Percentiles rank a stretch among this genome's conserved stretches.
These are phyloP conservation scores for Porites cylindrica DNA, from an alignment of 92 coral and sea anemone species.

Conservation along the genomic window DNA sequence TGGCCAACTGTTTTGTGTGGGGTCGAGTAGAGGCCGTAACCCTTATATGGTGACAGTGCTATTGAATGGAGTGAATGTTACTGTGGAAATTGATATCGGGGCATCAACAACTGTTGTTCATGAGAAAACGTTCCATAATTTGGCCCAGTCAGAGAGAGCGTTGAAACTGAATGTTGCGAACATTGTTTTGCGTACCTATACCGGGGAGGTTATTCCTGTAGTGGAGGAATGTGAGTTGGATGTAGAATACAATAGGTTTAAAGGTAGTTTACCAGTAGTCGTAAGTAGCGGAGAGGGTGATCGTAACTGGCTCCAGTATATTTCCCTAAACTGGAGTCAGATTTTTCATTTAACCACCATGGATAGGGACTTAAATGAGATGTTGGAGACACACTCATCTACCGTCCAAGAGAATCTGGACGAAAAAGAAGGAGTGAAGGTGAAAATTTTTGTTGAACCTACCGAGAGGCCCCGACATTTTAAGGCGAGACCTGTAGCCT, in stretches of 20 bases:
- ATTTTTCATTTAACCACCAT: slow-evolving; percentile 17
- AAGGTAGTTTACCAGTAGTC: slow-evolving; percentile 21
- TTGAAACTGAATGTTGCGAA: slow-evolving; percentile 8
- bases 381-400: slow-evolving; percentile 20
- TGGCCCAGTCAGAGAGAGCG: not conserved
- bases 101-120: slow-evolving; percentile 42
- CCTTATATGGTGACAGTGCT: slow-evolving; percentile 30
- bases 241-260: slow-evolving; percentile 31
- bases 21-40: not conserved
- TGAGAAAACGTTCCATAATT: slow-evolving; percentile 5
- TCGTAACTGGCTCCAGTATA: slow-evolving; percentile 19
- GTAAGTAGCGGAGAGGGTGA: slow-evolving; percentile 41
- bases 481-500: slow-evolving; percentile 53
- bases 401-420: slow-evolving; percentile 47
- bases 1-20: slow-evolving; percentile 3
- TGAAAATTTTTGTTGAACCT: slow-evolving; percentile 38
- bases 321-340: slow-evolving; percentile 37
- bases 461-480: slow-evolving; percentile 19
- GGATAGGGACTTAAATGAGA: slow-evolving; percentile 14
- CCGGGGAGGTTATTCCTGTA: not conserved
- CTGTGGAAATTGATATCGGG: slow-evolving; percentile 50
- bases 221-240: slow-evolving; percentile 2
- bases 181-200: slow-evolving; percentile 23
- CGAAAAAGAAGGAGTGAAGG: slow-evolving; percentile 36
- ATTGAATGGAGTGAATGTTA: slow-evolving; percentile 25